phyloP scores from a whole-genome alignment of 2,797 vertebrate species.

The Liparis tanakae region DNA sequence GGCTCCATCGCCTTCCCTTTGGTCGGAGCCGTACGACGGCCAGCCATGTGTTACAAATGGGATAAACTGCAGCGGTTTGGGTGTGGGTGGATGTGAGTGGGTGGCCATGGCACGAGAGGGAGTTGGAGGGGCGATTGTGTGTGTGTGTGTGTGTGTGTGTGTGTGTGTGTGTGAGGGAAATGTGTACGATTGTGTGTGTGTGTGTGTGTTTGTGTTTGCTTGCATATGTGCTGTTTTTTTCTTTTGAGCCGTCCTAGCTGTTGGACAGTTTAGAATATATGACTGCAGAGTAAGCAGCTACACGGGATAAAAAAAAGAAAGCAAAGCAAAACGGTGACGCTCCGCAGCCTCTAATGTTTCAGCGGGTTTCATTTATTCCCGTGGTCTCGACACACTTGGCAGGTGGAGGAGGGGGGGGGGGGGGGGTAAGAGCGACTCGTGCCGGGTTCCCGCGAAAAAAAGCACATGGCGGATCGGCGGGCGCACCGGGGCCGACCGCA shows the following conservation, averaged over 20 bases:
- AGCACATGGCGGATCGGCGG: slow-evolving; percentile 75
- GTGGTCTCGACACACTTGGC: slow-evolving; percentile 59
- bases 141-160: slow-evolving; percentile 21
- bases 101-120: slow-evolving; percentile 46
- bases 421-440: slow-evolving; percentile 48
- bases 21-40: slow-evolving; percentile 63
- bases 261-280: slow-evolving; percentile 34
- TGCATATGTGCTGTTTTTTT: neutral
- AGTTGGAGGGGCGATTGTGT: slow-evolving; percentile 10
- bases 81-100: slow-evolving; percentile 60
- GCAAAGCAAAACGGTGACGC: neutral
- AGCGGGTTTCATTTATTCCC: slow-evolving; percentile 57
- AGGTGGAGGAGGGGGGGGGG: too few species aligned
- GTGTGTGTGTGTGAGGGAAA: slow-evolving; percentile 35
- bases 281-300: slow-evolving; percentile 18
- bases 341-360: slow-evolving; percentile 1
- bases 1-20: slow-evolving; percentile 61
- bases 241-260: neutral
- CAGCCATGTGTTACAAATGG: slow-evolving; percentile 80
- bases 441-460: slow-evolving; percentile 32
- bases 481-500: slow-evolving; percentile 71
- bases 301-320: neutral
- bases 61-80: slow-evolving; percentile 75
- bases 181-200: slow-evolving; percentile 8
- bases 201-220: neutral